phyloP scores from a whole-genome alignment of 1,140 invertebrate genomes.

The Saccostrea glomerata region DNA sequence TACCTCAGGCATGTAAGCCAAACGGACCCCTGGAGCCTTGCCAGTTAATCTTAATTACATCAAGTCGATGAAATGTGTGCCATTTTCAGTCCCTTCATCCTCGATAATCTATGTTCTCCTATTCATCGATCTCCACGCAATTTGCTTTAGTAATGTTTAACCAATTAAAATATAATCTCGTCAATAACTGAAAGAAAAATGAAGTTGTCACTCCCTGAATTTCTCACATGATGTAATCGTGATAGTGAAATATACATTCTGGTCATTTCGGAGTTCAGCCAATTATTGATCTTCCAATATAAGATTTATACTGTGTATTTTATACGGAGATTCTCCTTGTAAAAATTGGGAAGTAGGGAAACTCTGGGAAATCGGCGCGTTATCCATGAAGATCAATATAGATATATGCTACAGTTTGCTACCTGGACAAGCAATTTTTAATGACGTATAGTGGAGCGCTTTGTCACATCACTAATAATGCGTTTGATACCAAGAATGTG shows the following conservation, averaged over 20 bases:
- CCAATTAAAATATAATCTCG: conserved; percentile 31
- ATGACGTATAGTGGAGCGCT: background rate
- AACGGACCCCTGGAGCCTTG: background rate
- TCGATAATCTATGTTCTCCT: conserved; percentile 17
- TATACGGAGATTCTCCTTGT: conserved; percentile 21
- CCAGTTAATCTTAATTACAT: conserved; percentile 19
- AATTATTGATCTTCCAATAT: conserved; percentile 35
- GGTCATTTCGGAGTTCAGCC: background rate
- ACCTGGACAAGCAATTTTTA: conserved; percentile 28
- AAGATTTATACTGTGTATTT: conserved; percentile 37
- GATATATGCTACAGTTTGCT: background rate
- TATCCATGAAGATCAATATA: conserved; percentile 28
- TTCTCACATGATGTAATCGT: background rate
- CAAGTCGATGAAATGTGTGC: conserved; percentile 23
- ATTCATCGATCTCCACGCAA: background rate
- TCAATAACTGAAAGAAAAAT: conserved; percentile 35
- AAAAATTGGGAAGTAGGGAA: background rate
- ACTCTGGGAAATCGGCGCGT: conserved; percentile 12
- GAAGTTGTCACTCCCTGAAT: conserved; percentile 9
- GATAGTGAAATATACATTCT: conserved; percentile 23
- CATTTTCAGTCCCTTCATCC: conserved; percentile 3
- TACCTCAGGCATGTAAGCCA: background rate
- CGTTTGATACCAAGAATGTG: conserved; percentile 21
- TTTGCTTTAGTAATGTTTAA: conserved; percentile 17
- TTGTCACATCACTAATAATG: conserved; percentile 34